These are phyloP conservation scores for Nymphalis urticae DNA, from an alignment of 2,888 invertebrate genomes.

Conservation along the genomic window DNA sequence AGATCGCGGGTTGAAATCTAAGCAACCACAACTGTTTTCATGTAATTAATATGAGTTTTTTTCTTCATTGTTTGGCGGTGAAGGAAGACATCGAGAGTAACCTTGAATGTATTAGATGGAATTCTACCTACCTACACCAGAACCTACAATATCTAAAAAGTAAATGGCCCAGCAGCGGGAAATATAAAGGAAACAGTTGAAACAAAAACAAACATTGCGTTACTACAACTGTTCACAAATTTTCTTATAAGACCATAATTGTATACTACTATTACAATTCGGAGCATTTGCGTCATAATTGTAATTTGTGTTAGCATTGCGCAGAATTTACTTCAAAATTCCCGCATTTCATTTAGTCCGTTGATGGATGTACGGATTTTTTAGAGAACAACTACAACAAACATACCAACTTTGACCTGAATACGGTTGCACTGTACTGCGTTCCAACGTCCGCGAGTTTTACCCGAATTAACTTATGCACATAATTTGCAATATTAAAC, in stretches of 20 bases:
- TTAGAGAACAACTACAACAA: slow-evolving; percentile 24
- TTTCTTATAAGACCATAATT: too few species aligned
- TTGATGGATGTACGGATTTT: slow-evolving; percentile 27
- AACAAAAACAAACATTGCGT: not conserved
- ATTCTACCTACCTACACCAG: too few species aligned
- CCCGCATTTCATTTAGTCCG: slow-evolving; percentile 21
- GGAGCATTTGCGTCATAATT: slow-evolving; percentile 19
- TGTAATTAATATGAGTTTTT: too few species aligned
- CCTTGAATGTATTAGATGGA: too few species aligned
- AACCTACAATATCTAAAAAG: too few species aligned
- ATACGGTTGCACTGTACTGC: slow-evolving; percentile 25
- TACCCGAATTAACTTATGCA: slow-evolving; percentile 43
- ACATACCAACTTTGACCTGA: slow-evolving; percentile 30
- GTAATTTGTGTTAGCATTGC: slow-evolving; percentile 18
- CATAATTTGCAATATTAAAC: slow-evolving; percentile 40
- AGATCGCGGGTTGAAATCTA: too few species aligned
- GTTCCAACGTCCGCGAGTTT: slow-evolving; percentile 30
- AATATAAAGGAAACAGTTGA: not conserved
- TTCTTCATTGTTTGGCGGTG: too few species aligned
- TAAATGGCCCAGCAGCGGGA: not conserved
- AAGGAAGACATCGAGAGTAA: too few species aligned
- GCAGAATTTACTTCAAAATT: slow-evolving; percentile 22
- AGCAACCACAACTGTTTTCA: too few species aligned
- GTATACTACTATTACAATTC: slow-evolving; percentile 1
- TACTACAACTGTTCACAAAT: not conserved